A percentile compares a stretch with the other conserved stretches of the same genome.
These are phyloP conservation scores for Triplophysa yarkandensis DNA, from an alignment of 2,797 vertebrate species.

Conservation along the genomic window DNA sequence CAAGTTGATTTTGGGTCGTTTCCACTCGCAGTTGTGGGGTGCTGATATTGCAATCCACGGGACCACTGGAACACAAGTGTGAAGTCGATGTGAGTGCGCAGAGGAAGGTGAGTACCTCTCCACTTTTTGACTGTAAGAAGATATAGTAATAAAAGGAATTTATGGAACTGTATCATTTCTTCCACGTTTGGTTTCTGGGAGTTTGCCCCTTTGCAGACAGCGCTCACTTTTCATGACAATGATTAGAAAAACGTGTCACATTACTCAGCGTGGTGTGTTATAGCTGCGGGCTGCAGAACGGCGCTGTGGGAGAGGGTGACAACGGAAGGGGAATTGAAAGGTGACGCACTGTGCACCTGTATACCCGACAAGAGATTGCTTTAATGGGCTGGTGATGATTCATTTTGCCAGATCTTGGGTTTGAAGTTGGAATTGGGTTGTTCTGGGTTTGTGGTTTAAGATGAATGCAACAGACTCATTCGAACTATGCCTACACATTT, in stretches of 20 bases:
- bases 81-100: constrained; percentile 58
- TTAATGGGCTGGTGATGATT: constrained; percentile 32
- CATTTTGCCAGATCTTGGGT: neutral
- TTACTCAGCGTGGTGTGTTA: constrained; percentile 47
- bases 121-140: constrained; percentile 32
- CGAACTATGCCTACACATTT: neutral
- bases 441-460: constrained; percentile 3
- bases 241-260: constrained; percentile 41
- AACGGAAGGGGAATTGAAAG: constrained; percentile 41
- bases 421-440: neutral
- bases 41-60: constrained; percentile 62
- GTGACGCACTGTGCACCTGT: constrained; percentile 42
- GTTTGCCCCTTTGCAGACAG: constrained; percentile 17
- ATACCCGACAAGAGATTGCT: constrained; percentile 29
- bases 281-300: constrained; percentile 34
- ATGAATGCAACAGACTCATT: neutral
- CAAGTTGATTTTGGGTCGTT: constrained; percentile 61
- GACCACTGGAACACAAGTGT: constrained; percentile 63
- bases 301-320: constrained; percentile 41
- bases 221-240: constrained; percentile 31
- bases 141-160: no score
- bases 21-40: constrained; percentile 56
- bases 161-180: no score
- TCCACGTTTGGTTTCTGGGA: constrained; percentile 6
- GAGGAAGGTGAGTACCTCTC: constrained; percentile 68